phyloP scores from a whole-genome alignment of 2,797 vertebrate genomes.

The Acropternis orthonyx region DNA sequence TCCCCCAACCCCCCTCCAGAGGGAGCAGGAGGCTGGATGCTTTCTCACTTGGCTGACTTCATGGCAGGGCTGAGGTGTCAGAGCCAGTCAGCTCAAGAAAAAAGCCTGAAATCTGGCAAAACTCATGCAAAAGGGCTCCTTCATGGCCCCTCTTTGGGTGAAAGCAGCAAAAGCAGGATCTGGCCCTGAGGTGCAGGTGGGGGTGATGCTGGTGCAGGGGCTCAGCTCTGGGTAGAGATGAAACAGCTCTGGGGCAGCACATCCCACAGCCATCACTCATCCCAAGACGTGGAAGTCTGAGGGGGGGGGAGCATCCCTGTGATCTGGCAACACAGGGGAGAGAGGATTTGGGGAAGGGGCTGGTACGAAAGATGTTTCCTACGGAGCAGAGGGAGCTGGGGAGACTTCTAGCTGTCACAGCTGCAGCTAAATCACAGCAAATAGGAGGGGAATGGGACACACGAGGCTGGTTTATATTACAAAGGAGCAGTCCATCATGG shows the following conservation, averaged over 20 bases:
- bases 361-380: neutral
- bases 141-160: neutral
- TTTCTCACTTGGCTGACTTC: neutral
- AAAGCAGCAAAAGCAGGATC: neutral
- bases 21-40: neutral
- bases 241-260: neutral
- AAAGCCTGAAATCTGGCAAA: neutral
- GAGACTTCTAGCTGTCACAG: slow-evolving; percentile 49
- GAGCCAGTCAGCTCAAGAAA: neutral
- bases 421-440: slow-evolving; percentile 61
- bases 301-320: neutral
- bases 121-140: neutral
- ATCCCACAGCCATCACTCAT: neutral
- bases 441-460: slow-evolving; percentile 66
- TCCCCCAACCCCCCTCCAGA: neutral
- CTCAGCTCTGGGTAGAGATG: neutral
- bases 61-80: neutral
- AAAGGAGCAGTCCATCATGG: slow-evolving; percentile 70
- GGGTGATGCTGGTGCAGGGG: neutral
- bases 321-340: neutral
- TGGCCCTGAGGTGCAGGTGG: accelerated
- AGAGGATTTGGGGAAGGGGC: neutral
- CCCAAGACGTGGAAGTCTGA: neutral
- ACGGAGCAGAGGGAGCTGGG: neutral
- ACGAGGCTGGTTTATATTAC: slow-evolving; percentile 67